Evolutionary conservation across 2,113 vertebrate genomes (phyloP).

Genomic region (Vicugna pacos): DNA sequence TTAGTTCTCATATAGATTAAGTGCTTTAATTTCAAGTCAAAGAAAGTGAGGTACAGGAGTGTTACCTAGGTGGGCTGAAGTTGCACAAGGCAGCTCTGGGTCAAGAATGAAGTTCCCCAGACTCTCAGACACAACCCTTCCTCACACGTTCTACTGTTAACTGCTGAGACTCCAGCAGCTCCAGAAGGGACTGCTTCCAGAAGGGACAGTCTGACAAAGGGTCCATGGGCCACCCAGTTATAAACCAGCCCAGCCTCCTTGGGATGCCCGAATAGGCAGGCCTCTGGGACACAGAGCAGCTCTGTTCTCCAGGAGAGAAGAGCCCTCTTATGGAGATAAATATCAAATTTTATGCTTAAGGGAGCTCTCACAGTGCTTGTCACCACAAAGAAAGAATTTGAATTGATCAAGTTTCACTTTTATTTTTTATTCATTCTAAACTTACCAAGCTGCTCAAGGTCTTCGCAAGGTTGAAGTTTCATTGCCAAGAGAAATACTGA

Average conservation of each 20-base stretch:
- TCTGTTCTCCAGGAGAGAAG: neutral
- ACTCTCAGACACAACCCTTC: neutral
- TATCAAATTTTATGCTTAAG: neutral
- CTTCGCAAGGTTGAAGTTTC: constrained; percentile 1
- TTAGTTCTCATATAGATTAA: neutral
- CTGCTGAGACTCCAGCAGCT: neutral
- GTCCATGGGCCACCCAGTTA: neutral
- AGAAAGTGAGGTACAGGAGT: neutral
- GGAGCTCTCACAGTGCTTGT: neutral
- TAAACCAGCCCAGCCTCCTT: neutral
- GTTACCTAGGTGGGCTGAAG: neutral
- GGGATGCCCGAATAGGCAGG: neutral
- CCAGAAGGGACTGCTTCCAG: neutral
- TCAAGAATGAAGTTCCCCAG: neutral
- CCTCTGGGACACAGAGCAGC: neutral
- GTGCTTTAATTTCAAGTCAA: neutral
- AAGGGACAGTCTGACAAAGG: neutral
- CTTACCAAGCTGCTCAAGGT: neutral
- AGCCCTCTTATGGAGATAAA: neutral
- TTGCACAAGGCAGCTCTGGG: neutral
- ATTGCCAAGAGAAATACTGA: neutral
- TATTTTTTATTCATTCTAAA: neutral
- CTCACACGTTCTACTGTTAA: neutral
- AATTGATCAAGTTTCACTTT: neutral
- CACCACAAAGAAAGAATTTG: neutral